Evolutionary conservation across 30 jellyfish, hydroid and myxozoan species (phyloP), one percentile per base, ranked within the genome.

Genomic region (Kudoa iwatai): DNA sequence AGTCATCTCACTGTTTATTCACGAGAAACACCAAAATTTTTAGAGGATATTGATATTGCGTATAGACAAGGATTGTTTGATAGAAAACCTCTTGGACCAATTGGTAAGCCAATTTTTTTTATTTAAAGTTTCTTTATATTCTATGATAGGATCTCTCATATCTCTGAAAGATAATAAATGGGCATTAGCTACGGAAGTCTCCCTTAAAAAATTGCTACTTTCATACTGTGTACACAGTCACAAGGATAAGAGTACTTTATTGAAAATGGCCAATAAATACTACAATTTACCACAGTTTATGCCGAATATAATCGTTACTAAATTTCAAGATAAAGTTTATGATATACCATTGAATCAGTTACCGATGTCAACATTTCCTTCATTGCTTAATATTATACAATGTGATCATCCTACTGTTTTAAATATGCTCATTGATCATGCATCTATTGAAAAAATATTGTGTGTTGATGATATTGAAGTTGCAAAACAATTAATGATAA

Each of bases 381-480:
- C 77, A 17, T 58, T 81, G 11, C 42, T 81, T 62, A 86, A 81
- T 54, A 49, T 64, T 58, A 33, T 81, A 50, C 65, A 64, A 17
- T 30, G 59, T 20, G 46, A 33, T 1, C 53, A 81, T 51, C 58
- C 64, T 9, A 53, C 48, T 24, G 89, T 53, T 33, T 63, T 71
- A 0, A 81, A 81, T 34, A 24, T 67, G 4, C 33, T 81, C 17
- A 58, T 81, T 32, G 99, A 81, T 38, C 99, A 81, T 86, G 99
- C 64, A 33, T 20, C 4, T 3, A 47, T 62, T 18, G 93, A 71
- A 47, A 41, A 79, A n/a, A 57, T 71, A 4, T 22, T 81, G 31
- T 50, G 65, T 55, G 49, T 81, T 4, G 84, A 59, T 31, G 42
- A 81, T 17, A 38, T 64, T 17, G 54, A 25, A 22, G 65, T 50